These are phyloP conservation scores for Linyphia triangularis DNA, from an alignment of 2,888 invertebrate genomes.

Conservation along the genomic window DNA sequence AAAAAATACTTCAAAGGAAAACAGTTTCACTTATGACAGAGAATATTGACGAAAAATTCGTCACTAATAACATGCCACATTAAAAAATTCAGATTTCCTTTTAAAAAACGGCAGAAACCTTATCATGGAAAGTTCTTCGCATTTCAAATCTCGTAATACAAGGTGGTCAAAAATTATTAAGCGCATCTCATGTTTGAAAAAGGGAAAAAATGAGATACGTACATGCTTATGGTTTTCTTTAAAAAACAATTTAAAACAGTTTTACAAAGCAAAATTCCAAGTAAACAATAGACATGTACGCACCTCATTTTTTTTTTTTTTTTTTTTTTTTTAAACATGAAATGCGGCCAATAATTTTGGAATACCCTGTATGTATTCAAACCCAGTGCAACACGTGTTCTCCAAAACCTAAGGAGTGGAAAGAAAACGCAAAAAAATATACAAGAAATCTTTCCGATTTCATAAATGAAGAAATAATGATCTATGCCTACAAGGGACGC, in stretches of 20 bases:
- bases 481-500: conserved; percentile 22
- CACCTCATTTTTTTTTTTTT: no score
- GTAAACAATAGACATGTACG: no score
- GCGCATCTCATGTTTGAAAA: no score
- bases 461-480: conserved; percentile 63
- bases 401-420: not conserved
- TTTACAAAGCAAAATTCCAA: no score
- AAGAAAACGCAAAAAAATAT: not conserved
- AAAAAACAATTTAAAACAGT: no score
- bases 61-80: not conserved
- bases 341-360: not conserved
- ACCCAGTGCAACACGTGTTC: conserved; percentile 43
- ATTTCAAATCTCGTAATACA: not conserved
- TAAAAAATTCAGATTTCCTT: not conserved
- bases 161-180: no score
- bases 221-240: no score
- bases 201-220: no score
- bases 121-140: not conserved
- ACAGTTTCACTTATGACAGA: no score
- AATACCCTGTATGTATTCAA: conserved; percentile 40
- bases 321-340: not conserved
- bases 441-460: conserved; percentile 3
- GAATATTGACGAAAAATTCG: no score
- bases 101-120: not conserved
- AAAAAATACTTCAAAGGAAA: no score